Evolutionary conservation across 30 jellyfish, hydroid and myxozoan genomes (phyloP).

Genomic region (Sanderia malayensis): DNA sequence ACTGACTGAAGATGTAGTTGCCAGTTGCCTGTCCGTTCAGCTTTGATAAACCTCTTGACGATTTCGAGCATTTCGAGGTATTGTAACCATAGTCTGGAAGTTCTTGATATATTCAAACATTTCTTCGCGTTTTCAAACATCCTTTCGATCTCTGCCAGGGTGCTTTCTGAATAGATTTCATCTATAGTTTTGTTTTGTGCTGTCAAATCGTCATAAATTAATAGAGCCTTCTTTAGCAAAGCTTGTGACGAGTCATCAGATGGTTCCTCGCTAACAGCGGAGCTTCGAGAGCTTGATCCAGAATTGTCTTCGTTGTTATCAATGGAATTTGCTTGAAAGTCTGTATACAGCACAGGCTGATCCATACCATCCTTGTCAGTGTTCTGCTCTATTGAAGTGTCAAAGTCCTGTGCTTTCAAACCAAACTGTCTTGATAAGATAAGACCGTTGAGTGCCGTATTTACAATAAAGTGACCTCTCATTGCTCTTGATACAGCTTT

Average conservation of each 20-base stretch:
- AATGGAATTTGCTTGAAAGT: neutral
- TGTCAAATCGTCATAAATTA: neutral
- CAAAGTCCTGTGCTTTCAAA: neutral
- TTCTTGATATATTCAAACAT: no score
- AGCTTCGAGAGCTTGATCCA: neutral
- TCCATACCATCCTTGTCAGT: neutral
- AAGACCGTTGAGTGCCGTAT: constrained; percentile 1
- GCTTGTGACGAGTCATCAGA: neutral
- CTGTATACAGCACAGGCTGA: neutral
- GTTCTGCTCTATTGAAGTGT: neutral
- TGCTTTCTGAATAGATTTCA: neutral
- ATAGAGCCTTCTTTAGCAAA: neutral
- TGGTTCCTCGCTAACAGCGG: neutral
- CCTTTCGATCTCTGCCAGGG: no score
- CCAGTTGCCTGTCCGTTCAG: no score
- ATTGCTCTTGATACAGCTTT: constrained; percentile 46
- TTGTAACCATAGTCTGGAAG: no score
- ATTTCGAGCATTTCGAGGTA: no score
- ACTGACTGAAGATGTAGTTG: no score
- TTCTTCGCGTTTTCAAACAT: no score
- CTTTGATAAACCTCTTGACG: no score
- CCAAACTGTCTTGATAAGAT: neutral
- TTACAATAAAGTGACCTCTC: constrained; percentile 32
- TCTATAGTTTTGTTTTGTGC: neutral
- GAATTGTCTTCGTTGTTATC: neutral